phyloP scores from a whole-genome alignment of 2,113 vertebrate species.

The Mirounga angustirostris region DNA sequence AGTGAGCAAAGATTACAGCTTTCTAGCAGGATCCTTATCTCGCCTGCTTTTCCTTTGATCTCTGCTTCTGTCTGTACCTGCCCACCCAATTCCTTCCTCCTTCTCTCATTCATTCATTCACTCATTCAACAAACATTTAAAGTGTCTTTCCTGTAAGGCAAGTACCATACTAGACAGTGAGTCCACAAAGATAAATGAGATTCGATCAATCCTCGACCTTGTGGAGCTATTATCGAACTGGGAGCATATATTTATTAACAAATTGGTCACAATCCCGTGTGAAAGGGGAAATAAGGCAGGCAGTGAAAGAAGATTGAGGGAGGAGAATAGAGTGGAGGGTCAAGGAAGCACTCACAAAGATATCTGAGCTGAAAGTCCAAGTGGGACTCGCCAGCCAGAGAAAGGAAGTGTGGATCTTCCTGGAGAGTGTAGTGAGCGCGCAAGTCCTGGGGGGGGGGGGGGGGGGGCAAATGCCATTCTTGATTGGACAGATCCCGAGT shows the following conservation, averaged over 20 bases:
- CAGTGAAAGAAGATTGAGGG: no score
- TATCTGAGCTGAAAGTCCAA: not conserved
- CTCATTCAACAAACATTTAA: not conserved
- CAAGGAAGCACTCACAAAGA: not conserved
- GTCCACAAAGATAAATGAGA: not conserved
- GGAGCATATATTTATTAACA: not conserved
- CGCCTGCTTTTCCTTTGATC: not conserved
- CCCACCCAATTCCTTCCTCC: not conserved
- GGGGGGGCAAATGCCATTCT: not conserved
- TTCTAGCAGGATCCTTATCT: not conserved
- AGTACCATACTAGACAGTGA: not conserved
- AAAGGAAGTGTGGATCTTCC: not conserved
- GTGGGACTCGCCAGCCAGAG: not conserved
- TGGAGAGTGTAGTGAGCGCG: not conserved
- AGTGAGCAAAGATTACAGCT: not conserved
- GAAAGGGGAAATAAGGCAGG: not conserved
- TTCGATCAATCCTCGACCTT: not conserved
- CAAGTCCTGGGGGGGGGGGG: accelerated
- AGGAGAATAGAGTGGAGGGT: not conserved
- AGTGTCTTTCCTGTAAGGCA: not conserved
- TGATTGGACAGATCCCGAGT: not conserved
- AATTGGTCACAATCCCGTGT: not conserved
- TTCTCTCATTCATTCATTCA: not conserved
- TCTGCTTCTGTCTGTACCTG: not conserved
- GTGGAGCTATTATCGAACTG: not conserved